phyloP scores from a whole-genome alignment of 2,113 vertebrate genomes.

The Uropsilus gracilis region DNA sequence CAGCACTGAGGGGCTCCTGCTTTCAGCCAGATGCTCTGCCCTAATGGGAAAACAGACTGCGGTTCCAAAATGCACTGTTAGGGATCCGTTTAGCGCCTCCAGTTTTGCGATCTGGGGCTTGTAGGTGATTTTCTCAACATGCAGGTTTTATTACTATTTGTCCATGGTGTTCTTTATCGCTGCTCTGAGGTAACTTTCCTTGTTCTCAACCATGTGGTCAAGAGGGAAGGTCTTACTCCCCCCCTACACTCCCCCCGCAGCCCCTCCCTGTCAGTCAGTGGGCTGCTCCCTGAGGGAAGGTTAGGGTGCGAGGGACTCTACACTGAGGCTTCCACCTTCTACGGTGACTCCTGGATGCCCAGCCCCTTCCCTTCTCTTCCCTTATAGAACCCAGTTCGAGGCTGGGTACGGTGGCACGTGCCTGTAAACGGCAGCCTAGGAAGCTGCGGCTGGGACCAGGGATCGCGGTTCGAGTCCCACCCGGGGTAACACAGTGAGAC shows the following conservation, averaged over 20 bases:
- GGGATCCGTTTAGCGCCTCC: slow-evolving; percentile 15
- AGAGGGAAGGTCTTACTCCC: not conserved
- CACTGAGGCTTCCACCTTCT: not conserved
- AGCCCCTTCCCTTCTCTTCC: not conserved
- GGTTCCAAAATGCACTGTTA: not conserved
- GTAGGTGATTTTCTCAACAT: slow-evolving; percentile 22
- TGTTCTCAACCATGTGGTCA: not conserved
- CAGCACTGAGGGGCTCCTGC: not conserved
- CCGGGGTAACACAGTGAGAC: too few species aligned
- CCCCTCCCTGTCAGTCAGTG: fast-evolving
- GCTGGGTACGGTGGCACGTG: too few species aligned
- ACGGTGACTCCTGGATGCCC: not conserved
- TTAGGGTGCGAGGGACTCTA: not conserved
- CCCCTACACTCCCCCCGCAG: too few species aligned
- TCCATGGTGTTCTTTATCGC: not conserved
- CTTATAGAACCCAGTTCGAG: not conserved
- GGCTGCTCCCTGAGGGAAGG: not conserved
- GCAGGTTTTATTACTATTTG: not conserved
- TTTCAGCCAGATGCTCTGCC: not conserved
- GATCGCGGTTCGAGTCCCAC: too few species aligned
- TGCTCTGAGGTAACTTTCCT: slow-evolving; percentile 14
- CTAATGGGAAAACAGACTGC: not conserved
- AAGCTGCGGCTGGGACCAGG: too few species aligned
- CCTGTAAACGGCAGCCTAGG: too few species aligned
- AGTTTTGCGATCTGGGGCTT: not conserved